Evolutionary conservation across 2,888 invertebrate genomes (phyloP), one percentile per base, ranked within the genome.

Genomic region (Cryptocheilus praepositus): DNA sequence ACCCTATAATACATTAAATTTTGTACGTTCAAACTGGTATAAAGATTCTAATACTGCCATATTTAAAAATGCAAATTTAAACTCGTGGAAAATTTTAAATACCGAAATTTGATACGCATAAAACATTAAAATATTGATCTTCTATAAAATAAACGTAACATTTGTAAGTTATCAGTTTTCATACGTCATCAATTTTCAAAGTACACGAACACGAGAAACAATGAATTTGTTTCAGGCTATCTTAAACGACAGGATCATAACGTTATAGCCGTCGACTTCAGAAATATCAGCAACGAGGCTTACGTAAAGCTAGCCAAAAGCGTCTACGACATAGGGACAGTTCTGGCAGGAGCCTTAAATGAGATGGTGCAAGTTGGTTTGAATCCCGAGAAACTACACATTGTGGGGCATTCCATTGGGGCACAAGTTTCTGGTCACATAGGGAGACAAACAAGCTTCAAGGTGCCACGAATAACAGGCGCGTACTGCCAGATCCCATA

Each of bases 201-300:
- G 2, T 5, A 2, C 11, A 11, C 8, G 11, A 7, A 36, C 1
- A 36, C 36, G 36, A 1, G 8, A 36, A 25, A 36, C 36, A 36
- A 7, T 1, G 36, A 11, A 11, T 11, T 36, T 36, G 36, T 53
- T 53, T 53, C 11, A 58, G 90, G 89, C 0, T 91, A 91, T 75
- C 58, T 88, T 0, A 75, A 78, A 0, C 89, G 89, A 0, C 71
- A 64, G 2, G 81, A 88, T 3, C 88, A 89, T 83, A 91, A 91
- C 72, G 71, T 89, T 0, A 73, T 91, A 18, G 81, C 86, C 0
- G 72, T 90, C 64, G 91, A 91, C 77, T 91, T 90, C 89, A 79
- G 89, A 15, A 87, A 88, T 71, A 74, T 90, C n/a, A 89, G 89
- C 5, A 87, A 86, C 7, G 87, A 89, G 0, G 84, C 85, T 73